Base-by-base conservation (phyloP, 2,888 invertebrate species). In the Drosophila fulvimacula region DNA sequence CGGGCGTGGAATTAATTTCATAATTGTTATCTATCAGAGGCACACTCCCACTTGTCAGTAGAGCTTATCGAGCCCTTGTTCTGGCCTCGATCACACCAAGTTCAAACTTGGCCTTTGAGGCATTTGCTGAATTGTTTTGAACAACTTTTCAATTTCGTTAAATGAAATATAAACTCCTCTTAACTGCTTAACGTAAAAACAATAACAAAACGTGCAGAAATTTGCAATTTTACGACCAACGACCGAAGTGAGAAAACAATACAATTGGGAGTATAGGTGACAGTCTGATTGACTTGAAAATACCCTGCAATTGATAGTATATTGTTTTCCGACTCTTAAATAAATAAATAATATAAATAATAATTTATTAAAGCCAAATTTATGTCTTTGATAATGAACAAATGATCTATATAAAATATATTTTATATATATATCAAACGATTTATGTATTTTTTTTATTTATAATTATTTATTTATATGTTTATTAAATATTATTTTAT, bases 71-170 rank as follows among this genome's bases (percentile, higher is more conserved):
- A 13, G 7, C n/a, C 38, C 52, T 19, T 30, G 0, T 0, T 19
- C 17, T 48, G 17, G 17, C 30, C 46, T 46, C 10, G 48, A 72
- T 57, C 77, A 60, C 21, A 42, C 32, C 42, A 46, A 21, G 39
- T 30, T 32, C 13, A 39, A 46, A 7, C 2, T 13, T n/a, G 44
- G 13, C 32, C 30, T 27, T 63, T 42, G 0, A 13, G 6, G 11
- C 7, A 41, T 41, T 59, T 42, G 21, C 34, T 27, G 42, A 44
- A 56, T 60, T 59, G 13, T 17, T 48, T 48, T 24, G 17, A n/a
- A n/a, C 17, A 59, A 58, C 27, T 51, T 69, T 76, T 59, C 59
- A 59, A 46, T 44, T 52, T 39, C 17, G 6, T 36, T 17, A 32
- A 30, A 19, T 15, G 11, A 19, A 63, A 36, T 21, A 30, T 38